These are phyloP conservation scores for Arrhopalites spinosus DNA, from an alignment of 2,888 invertebrate species.

Conservation along the genomic window DNA sequence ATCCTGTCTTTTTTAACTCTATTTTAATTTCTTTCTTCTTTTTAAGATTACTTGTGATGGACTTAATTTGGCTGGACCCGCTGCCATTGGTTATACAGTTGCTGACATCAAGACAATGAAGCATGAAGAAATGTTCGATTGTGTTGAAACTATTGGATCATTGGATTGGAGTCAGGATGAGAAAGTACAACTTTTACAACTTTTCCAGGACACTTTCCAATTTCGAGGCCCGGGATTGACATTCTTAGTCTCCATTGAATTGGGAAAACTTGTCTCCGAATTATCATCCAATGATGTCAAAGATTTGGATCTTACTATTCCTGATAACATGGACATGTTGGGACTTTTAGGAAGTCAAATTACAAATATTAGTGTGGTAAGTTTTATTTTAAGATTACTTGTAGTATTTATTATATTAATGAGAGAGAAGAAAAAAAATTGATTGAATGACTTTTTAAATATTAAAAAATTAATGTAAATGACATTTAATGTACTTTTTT, in stretches of 20 bases:
- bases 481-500: not conserved
- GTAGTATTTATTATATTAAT: not conserved
- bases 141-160: constrained; percentile 50
- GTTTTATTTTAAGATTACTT: constrained; percentile 8
- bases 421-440: not conserved
- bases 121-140: constrained; percentile 47
- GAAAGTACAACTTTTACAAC: constrained; percentile 41
- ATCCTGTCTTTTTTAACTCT: not conserved
- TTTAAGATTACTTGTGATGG: constrained; percentile 54
- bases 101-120: constrained; percentile 48
- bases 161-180: constrained; percentile 53
- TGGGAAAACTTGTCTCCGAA: constrained; percentile 51
- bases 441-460: not conserved
- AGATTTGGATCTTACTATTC: constrained; percentile 45
- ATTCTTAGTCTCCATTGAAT: constrained; percentile 48
- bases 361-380: constrained; percentile 45
- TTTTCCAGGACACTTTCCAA: constrained; percentile 44
- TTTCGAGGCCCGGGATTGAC: constrained; percentile 40
- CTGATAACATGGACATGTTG: constrained; percentile 45
- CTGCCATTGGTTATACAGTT: constrained; percentile 49
- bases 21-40: constrained; percentile 1
- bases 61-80: constrained; percentile 50
- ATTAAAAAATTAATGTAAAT: not conserved
- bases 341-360: constrained; percentile 48
- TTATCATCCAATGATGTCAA: constrained; percentile 27